Conservation (phyloP, 2,888 invertebrate genomes). For the Stramonita haemastoma region DNA sequence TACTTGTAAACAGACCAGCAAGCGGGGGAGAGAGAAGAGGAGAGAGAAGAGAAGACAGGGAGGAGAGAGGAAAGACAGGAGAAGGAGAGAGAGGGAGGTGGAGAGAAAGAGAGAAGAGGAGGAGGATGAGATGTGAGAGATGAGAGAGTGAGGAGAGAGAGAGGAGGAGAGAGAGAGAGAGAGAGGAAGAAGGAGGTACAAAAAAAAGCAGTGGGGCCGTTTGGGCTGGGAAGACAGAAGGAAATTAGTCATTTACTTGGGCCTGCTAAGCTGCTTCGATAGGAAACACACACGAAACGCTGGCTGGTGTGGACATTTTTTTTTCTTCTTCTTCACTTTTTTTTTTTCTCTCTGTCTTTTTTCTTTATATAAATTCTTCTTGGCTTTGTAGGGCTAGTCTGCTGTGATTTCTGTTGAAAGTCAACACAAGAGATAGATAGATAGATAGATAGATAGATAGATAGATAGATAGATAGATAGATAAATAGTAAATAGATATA, state of each 20-base stretch:
- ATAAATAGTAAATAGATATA: too few species aligned
- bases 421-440: too few species aligned
- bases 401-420: too few species aligned
- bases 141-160: neutral
- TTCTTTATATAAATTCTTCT: too few species aligned
- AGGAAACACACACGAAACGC: constrained; percentile 24
- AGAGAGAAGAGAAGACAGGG: neutral
- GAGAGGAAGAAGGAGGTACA: neutral
- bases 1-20: constrained; percentile 41
- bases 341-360: too few species aligned
- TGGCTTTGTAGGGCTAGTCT: too few species aligned
- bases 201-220: neutral
- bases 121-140: neutral
- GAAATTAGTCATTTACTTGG: constrained; percentile 26
- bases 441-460: too few species aligned
- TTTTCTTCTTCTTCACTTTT: too few species aligned
- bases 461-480: too few species aligned
- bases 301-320: neutral
- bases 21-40: neutral
- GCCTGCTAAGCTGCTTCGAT: neutral
- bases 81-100: neutral
- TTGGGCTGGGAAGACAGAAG: neutral
- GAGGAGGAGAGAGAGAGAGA: neutral
- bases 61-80: neutral
- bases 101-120: neutral